Evolutionary conservation across 2,888 invertebrate genomes (phyloP), one percentile per base, ranked within the genome.

Genomic region (Agriopis marginaria): DNA sequence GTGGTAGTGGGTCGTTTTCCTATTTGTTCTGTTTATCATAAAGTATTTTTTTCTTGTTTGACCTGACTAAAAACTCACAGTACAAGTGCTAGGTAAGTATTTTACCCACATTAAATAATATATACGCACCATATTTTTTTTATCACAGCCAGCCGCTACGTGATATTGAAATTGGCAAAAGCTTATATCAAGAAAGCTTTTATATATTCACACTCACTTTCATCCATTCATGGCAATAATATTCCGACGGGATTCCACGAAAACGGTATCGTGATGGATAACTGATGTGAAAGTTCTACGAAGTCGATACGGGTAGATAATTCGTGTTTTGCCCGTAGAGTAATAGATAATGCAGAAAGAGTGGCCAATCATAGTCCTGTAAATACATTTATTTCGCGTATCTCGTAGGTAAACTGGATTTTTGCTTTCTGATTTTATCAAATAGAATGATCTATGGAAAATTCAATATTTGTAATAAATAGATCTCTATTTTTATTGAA

Each of bases 141-240:
- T 42, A 51, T 61, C 42, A 42, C 9, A 39, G 50, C 42, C 5
- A 32, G 5, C 32, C 3, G 32, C 32, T 32, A 40, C 56, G 47
- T 40, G 42, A 51, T 61, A 51, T 62, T 58, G 42, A 65, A 50
- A 65, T 51, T 58, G 51, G 58, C 50, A 42, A 65, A 65, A 58
- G 58, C 58, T 44, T 51, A 53, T 53, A 44, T 61, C 17, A 61
- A 40, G 45, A 62, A 53, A 62, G 17, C 61, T 62, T 62, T 42
- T 40, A 62, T 42, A 53, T 62, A 53, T 62, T 32, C 44, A 53
- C 53, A 44, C 50, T 42, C 40, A 60, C 60, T 62, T 62, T 23
- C 61, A 11, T 42, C 42, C 14, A 44, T 62, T 53, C 23, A 62
- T n/a, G 53, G 32, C 45, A 62, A 68, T 53, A 63, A 56, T 50